Percentiles rank a stretch among this genome's conserved stretches.
These are phyloP conservation scores for Electrona antarctica DNA, from an alignment of 2,113 vertebrate species.

Conservation along the genomic window DNA sequence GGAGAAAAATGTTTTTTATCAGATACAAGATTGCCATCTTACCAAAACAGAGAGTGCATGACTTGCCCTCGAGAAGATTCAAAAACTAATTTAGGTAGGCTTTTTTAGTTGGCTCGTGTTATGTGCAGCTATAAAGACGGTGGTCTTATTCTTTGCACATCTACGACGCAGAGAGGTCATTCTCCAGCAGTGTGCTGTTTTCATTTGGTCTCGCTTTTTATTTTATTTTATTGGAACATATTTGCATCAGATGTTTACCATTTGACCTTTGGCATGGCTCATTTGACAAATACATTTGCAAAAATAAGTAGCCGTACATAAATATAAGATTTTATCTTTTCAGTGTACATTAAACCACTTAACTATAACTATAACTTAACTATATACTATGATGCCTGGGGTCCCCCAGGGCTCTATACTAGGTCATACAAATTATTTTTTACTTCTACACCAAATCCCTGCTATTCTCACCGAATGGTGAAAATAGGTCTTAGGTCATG, in stretches of 20 bases:
- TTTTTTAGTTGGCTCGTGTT: slow-evolving; percentile 18
- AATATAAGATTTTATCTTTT: too few relatives aligned
- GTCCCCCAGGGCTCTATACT: too few relatives aligned
- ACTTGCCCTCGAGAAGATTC: slow-evolving; percentile 45
- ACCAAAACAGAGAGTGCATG: slow-evolving; percentile 37
- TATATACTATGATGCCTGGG: too few relatives aligned
- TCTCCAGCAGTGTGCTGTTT: slow-evolving; percentile 16
- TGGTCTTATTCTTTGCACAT: slow-evolving; percentile 8
- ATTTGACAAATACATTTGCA: too few relatives aligned
- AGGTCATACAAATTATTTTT: too few relatives aligned
- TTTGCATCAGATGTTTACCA: slow-evolving; percentile 7
- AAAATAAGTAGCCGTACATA: too few relatives aligned
- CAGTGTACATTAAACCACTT: too few relatives aligned
- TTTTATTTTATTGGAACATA: neutral
- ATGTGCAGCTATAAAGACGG: neutral
- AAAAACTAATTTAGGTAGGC: slow-evolving; percentile 45
- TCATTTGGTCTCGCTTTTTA: neutral
- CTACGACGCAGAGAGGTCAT: neutral
- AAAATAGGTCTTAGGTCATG: too few relatives aligned
- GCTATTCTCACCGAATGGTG: too few relatives aligned
- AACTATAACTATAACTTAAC: too few relatives aligned
- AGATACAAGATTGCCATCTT: slow-evolving; percentile 44
- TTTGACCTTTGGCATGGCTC: neutral
- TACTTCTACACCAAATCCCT: too few relatives aligned
- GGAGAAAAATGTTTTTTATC: slow-evolving; percentile 42